Conservation (phyloP, 2,113 vertebrate species). For the Epinephelus cyanopodus region DNA sequence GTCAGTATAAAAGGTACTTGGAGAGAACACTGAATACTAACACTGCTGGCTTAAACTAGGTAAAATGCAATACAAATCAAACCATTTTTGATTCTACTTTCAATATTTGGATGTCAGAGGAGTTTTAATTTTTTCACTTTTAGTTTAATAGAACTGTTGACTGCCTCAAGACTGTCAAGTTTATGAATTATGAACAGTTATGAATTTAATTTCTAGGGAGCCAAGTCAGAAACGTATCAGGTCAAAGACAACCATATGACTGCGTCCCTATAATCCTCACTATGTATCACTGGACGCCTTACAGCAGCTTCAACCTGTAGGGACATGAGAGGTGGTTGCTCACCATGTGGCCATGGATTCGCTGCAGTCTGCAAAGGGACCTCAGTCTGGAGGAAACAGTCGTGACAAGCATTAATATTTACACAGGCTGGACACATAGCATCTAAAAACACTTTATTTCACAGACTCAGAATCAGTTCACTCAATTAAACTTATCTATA, state of each 20-base stretch:
- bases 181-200: no score
- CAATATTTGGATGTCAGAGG: background rate
- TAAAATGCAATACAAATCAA: background rate
- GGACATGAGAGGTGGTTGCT: constrained; percentile 6
- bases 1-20: no score
- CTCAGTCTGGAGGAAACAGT: constrained; percentile 66
- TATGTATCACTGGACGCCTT: background rate
- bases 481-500: background rate
- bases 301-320: background rate
- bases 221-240: no score
- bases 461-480: background rate
- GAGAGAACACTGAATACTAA: background rate
- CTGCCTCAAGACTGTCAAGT: background rate
- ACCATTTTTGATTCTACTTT: background rate
- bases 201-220: no score
- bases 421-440: background rate
- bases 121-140: background rate
- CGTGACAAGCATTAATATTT: background rate
- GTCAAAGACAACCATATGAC: background rate
- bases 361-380: constrained; percentile 78
- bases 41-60: background rate
- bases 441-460: background rate
- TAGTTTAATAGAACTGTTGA: background rate
- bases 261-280: background rate
- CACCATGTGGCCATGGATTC: constrained; percentile 84